phyloP scores from a whole-genome alignment of 2,888 invertebrate genomes.

The Dicyrtoma fusca region DNA sequence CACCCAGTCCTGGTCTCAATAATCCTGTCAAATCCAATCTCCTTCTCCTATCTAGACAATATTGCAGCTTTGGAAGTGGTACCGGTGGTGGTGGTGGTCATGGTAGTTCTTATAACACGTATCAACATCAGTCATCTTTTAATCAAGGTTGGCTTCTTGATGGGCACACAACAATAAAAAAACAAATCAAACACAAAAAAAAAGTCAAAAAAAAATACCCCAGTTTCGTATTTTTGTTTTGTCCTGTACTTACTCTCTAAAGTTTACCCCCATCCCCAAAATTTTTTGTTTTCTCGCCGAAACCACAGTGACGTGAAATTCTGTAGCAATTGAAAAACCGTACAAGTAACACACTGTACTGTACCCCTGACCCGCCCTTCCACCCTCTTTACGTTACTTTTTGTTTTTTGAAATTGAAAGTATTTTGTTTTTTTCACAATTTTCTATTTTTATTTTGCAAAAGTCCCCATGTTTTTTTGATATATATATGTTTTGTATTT shows the following conservation, averaged over 20 bases:
- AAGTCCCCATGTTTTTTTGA: conserved; percentile 59
- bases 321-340: too few species aligned
- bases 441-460: conserved; percentile 41
- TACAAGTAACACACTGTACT: too few species aligned
- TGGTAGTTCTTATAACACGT: conserved; percentile 38
- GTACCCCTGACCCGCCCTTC: background rate
- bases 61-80: conserved; percentile 93
- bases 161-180: conserved; percentile 20
- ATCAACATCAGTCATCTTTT: conserved; percentile 41
- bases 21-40: conserved; percentile 53
- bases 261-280: background rate
- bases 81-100: conserved; percentile 11
- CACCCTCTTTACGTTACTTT: conserved; percentile 21
- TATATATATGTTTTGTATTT: conserved; percentile 10
- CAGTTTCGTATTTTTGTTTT: conserved; percentile 16
- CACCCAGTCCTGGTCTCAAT: conserved; percentile 47
- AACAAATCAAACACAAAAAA: conserved; percentile 16
- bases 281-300: background rate
- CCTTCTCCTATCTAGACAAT: conserved; percentile 75
- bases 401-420: too few species aligned
- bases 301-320: too few species aligned
- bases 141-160: conserved; percentile 30
- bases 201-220: conserved; percentile 16
- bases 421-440: conserved; percentile 40
- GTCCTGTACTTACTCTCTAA: too few species aligned